Evolutionary conservation across 23 tunicate genomes (phyloP), one percentile per base, ranked within the genome.

Genomic region (Ascidia mentula): DNA sequence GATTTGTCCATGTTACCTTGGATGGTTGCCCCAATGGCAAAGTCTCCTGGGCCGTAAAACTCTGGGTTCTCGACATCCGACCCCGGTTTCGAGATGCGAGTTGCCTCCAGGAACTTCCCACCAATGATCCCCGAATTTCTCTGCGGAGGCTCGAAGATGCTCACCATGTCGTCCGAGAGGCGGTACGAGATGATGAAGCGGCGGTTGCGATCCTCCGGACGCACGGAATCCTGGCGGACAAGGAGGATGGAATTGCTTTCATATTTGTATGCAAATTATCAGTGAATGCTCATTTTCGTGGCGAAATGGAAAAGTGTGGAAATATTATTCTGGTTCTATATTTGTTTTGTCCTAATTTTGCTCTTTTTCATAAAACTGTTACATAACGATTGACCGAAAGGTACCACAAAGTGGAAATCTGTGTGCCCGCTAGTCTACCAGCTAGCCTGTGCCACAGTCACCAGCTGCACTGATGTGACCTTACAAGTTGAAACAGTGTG

Each of bases 101-200:
- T 85, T 65, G 94, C 97, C 82, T 90, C 96, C 69, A 95, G 84
- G 80, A 90, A 95, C 60, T 87, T 89, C 30, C 99, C 99, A 24
- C 99, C 96, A 73, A 89, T 89, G 61, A 90, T 95, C 18, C 99
- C 99, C 37, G 90, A 86, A 75, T 90, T 90, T 18, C 90, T 37
- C 39, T 76, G 82, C 53, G 90, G 83, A 40, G 87, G 90, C 72
- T 90, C 96, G 34, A 86, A 86, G 85, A 89, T 84, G 80, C 87
- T 88, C 37, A 88, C 74, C 93, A 88, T 88, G 79, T 88, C 93
- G 53, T 88, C 93, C 22, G 93, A 80, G 37, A 88, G 79, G 33
- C 87, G 87, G 71, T 82, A 88, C 28, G 93, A 82, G 46, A 88
- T 88, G 53, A 88, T 88, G 74, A 88, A 88, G 36, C 85, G 87